Evolutionary conservation across 2,888 invertebrate genomes (phyloP), one percentile per base, ranked within the genome.

Genomic region (Leptogaster cylindrica): DNA sequence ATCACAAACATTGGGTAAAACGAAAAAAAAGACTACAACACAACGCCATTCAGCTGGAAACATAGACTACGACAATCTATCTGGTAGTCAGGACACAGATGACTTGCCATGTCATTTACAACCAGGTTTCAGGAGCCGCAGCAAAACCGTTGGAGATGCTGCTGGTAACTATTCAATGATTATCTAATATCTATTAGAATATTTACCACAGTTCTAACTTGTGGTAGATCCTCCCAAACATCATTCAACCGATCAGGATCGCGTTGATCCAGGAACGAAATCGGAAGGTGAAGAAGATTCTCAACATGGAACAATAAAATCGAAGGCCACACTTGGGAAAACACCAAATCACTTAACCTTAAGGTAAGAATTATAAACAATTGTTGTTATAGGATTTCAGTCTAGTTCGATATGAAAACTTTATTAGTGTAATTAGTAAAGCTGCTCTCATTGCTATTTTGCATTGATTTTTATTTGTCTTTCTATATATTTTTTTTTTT

Each of bases 321-420:
- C 84, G 82, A 85, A 85, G 77, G 82, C 83, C 70, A 82, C 90
- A 75, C 85, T 95, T 80, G 95, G 95, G 76, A 87, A 91, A 78
- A 95, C 95, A 76, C 95, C 95, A 78, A 95, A 95, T 87, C 94
- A 95, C 84, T 87, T 95, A 82, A 93, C 93, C 71, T 84, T 93
- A 82, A 90, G 89, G 89, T 89, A 79, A 74, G 75, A 51, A 50
- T 28, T 16, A 44, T 18, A 10, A 25, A 39, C 39, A 39, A 10
- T 14, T 23, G 2, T 18, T 39, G 3, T 7, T 44, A 7, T 28
- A 18, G 27, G 6, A 18, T n/a, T 36, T 10, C 3, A 3, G 33
- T 16, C 6, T 6, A 18, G 3, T 52, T 52, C 7, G n/a, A 10
- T 20, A 39, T 14, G 33, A 18, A n/a, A 23, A 18, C 7, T 23